A percentile compares a stretch with the other conserved stretches of the same genome.
phyloP scores from a whole-genome alignment of 2,888 invertebrate genomes.

The Sesamia inferens region DNA sequence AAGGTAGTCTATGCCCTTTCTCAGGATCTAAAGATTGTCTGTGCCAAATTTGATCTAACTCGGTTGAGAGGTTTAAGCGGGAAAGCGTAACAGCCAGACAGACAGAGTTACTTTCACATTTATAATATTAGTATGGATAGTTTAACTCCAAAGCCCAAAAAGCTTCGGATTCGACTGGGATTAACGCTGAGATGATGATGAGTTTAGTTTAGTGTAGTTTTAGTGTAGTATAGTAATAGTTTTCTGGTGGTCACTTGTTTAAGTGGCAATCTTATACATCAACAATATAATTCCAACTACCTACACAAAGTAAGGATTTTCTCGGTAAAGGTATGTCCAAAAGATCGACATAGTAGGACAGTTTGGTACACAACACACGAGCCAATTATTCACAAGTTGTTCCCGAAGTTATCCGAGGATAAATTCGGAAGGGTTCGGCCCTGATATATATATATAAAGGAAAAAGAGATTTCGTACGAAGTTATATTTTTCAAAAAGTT shows the following conservation, averaged over 20 bases:
- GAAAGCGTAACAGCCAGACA: too few relatives aligned
- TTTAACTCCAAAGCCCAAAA: too few relatives aligned
- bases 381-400: slow-evolving; percentile 64
- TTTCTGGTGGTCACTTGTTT: not conserved
- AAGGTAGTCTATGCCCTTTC: too few relatives aligned
- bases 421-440: slow-evolving; percentile 51
- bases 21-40: too few relatives aligned
- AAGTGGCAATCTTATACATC: not conserved
- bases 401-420: slow-evolving; percentile 52
- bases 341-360: slow-evolving; percentile 33
- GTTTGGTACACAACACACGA: slow-evolving; percentile 53
- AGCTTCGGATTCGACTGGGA: too few relatives aligned
- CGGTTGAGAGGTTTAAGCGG: too few relatives aligned
- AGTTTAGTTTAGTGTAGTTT: too few relatives aligned
- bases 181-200: too few relatives aligned
- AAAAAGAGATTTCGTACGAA: slow-evolving; percentile 55
- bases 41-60: too few relatives aligned
- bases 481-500: slow-evolving; percentile 62
- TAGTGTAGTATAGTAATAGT: too few relatives aligned
- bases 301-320: slow-evolving; percentile 29
- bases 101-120: too few relatives aligned
- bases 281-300: slow-evolving; percentile 1
- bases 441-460: slow-evolving; percentile 35
- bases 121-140: too few relatives aligned
- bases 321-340: slow-evolving; percentile 27